Evolutionary conservation across 2,113 vertebrate genomes (phyloP).

Genomic region (Coryphaenoides rupestris): DNA sequence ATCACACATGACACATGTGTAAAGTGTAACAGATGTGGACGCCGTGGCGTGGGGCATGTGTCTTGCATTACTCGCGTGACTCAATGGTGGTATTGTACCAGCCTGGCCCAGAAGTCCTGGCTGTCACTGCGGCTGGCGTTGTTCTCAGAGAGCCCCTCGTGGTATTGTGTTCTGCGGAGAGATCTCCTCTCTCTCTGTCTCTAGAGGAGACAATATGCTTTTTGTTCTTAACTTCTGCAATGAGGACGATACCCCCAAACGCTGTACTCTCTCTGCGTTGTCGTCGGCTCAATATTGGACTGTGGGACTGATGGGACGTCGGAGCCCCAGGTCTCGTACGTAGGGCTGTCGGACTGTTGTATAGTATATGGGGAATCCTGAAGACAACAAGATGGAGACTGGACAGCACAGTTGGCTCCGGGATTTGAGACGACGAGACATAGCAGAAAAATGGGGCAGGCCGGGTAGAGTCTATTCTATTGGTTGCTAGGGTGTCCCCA

Average conservation of each 20-base stretch:
- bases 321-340: neutral
- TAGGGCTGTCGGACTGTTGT: neutral
- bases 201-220: constrained; percentile 29
- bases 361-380: constrained; percentile 32
- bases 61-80: constrained; percentile 27
- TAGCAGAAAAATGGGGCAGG: too few relatives aligned
- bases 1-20: constrained; percentile 42
- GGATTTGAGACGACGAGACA: too few relatives aligned
- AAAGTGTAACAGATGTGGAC: constrained; percentile 42
- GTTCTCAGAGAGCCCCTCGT: constrained; percentile 41
- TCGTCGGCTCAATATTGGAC: constrained; percentile 21
- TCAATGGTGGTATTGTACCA: constrained; percentile 47
- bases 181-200: constrained; percentile 13
- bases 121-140: constrained; percentile 39
- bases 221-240: constrained; percentile 42
- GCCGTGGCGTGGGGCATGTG: constrained; percentile 33
- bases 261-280: constrained; percentile 30
- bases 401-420: too few relatives aligned
- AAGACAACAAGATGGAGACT: neutral
- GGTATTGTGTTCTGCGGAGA: constrained; percentile 41
- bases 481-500: too few relatives aligned
- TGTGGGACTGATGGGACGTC: constrained; percentile 23
- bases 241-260: constrained; percentile 21
- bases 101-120: constrained; percentile 23
- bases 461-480: too few relatives aligned